Percentiles rank a stretch among this genome's conserved stretches.
These are phyloP conservation scores for Drosophila basisetae DNA, from an alignment of 2,888 invertebrate genomes.

Conservation along the genomic window DNA sequence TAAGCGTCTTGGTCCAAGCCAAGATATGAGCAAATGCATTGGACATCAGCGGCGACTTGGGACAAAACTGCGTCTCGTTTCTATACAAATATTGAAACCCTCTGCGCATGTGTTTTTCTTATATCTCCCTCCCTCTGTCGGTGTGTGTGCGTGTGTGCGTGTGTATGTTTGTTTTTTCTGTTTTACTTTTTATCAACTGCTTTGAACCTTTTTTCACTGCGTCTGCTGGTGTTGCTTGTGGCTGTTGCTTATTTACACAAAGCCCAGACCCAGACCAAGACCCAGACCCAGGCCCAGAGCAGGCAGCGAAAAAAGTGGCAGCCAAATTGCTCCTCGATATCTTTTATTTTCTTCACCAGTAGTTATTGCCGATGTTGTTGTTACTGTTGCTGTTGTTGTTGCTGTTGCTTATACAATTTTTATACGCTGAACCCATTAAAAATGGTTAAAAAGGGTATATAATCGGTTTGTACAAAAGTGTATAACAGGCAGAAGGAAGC, in stretches of 20 bases:
- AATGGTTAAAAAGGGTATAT: neutral
- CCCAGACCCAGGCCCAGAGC: conserved; percentile 38
- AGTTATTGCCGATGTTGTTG: conserved; percentile 47
- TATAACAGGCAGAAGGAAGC: neutral
- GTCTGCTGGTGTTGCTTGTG: conserved; percentile 55
- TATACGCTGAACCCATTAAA: neutral
- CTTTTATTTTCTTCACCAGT: conserved; percentile 76
- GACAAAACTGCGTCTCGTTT: conserved; percentile 63
- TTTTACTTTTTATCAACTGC: conserved; percentile 70
- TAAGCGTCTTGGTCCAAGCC: conserved; percentile 50
- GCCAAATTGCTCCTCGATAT: conserved; percentile 82
- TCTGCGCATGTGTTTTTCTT: conserved; percentile 51
- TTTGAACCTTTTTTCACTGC: conserved; percentile 65
- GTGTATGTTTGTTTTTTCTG: conserved; percentile 51
- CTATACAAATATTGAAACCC: conserved; percentile 79
- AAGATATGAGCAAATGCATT: conserved; percentile 55
- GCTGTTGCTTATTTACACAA: conserved; percentile 67
- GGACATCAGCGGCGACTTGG: conserved; percentile 18
- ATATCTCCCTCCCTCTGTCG: conserved; percentile 22
- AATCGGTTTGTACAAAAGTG: neutral
- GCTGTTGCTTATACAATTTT: conserved; percentile 30
- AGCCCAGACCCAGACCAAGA: conserved; percentile 31
- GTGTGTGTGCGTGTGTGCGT: conserved; percentile 27
- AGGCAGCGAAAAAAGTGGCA: conserved; percentile 77
- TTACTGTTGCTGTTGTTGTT: conserved; percentile 7